Evolutionary conservation across 2,797 vertebrate species (phyloP).

Genomic region (Zenarchopterus dispar): DNA sequence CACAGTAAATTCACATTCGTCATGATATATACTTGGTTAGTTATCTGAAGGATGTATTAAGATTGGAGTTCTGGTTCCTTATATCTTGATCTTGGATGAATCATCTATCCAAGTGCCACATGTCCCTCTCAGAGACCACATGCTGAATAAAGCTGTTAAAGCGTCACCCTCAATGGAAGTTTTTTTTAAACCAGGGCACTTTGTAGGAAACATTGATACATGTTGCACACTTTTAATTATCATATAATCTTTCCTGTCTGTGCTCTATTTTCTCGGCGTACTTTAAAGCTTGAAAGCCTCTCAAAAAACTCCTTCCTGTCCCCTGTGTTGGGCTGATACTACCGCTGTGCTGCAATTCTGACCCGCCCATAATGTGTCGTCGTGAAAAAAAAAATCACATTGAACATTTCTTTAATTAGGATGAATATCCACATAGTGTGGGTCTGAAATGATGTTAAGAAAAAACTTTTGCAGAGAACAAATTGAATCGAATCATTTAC

Average conservation of each 20-base stretch:
- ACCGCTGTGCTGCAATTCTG: no score
- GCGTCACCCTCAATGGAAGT: slow-evolving; percentile 40
- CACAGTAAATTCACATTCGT: slow-evolving; percentile 40
- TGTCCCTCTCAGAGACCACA: slow-evolving; percentile 30
- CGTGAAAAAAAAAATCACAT: no score
- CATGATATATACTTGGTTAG: slow-evolving; percentile 29
- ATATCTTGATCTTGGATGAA: slow-evolving; percentile 55
- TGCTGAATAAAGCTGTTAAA: slow-evolving; percentile 44
- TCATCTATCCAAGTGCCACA: slow-evolving; percentile 28
- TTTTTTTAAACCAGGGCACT: slow-evolving; percentile 11
- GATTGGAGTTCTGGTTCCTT: slow-evolving; percentile 51
- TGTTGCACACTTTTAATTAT: slow-evolving; percentile 38
- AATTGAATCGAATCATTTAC: no score
- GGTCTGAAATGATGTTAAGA: no score
- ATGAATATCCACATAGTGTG: no score
- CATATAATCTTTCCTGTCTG: slow-evolving; percentile 26
- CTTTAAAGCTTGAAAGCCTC: slow-evolving; percentile 8
- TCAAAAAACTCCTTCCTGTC: neutral
- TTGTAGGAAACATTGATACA: slow-evolving; percentile 15
- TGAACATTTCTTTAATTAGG: no score
- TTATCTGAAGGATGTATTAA: slow-evolving; percentile 60
- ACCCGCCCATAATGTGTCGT: no score
- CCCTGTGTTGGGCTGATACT: no score
- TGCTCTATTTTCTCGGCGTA: slow-evolving; percentile 19
- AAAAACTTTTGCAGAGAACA: no score